A percentile compares a stretch with the other conserved stretches of the same genome.
These are phyloP conservation scores for Cyphomyrus discorhynchus DNA, from an alignment of 2,113 vertebrate species.

Conservation along the genomic window DNA sequence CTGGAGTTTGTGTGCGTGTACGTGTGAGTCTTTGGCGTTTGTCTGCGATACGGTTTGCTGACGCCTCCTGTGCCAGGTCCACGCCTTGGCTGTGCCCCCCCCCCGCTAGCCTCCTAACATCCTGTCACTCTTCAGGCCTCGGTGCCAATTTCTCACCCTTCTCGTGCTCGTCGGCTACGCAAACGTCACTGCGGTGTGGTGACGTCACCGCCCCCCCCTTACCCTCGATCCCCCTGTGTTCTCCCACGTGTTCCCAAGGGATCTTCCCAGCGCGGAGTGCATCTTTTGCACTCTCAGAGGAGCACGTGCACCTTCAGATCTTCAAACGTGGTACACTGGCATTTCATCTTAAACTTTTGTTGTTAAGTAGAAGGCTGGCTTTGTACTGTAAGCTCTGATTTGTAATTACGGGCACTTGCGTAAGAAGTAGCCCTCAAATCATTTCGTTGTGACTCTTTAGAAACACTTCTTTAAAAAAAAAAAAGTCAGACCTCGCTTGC, in stretches of 20 bases:
- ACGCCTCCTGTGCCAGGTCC: neutral
- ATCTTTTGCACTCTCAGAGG: neutral
- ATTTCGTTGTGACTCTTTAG: constrained; percentile 6
- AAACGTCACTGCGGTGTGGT: neutral
- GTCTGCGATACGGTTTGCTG: neutral
- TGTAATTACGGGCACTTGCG: constrained; percentile 15
- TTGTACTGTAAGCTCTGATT: neutral
- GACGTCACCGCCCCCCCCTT: neutral
- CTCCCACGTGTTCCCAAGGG: neutral
- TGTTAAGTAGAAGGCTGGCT: constrained; percentile 15
- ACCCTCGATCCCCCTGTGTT: neutral
- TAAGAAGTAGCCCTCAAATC: neutral
- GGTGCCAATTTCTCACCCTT: neutral
- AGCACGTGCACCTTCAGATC: neutral
- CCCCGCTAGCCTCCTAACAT: neutral
- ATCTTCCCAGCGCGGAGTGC: neutral
- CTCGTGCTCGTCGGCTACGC: neutral
- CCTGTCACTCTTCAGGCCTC: neutral
- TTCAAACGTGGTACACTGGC: neutral
- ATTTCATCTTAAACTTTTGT: constrained; percentile 14
- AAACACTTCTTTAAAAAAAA: constrained; percentile 19
- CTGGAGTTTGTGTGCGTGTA: neutral
- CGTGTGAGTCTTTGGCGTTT: neutral
- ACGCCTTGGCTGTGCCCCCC: neutral
- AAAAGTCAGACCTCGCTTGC: constrained; percentile 27